phyloP scores from a whole-genome alignment of 2,888 invertebrate species.

The Resseliella maxima region DNA sequence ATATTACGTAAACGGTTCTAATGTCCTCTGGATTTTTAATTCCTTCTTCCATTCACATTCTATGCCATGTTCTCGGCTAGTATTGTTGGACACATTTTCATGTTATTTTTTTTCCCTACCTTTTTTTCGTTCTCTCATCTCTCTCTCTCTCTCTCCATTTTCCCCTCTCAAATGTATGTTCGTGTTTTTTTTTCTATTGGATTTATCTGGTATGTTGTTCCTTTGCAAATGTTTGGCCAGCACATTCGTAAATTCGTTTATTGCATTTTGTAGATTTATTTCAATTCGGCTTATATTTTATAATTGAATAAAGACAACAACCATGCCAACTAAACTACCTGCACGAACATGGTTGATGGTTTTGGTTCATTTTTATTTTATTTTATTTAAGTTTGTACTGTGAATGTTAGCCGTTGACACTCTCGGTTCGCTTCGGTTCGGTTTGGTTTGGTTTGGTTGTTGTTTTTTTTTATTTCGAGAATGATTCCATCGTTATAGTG shows the following conservation, averaged over 20 bases:
- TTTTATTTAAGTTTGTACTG: not conserved
- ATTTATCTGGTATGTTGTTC: not conserved
- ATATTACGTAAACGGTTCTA: constrained; percentile 51
- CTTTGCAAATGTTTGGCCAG: constrained; percentile 31
- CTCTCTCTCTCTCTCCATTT: no score
- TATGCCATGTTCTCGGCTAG: not conserved
- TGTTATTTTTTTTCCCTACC: not conserved
- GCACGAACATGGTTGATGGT: not conserved
- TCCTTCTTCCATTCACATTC: not conserved
- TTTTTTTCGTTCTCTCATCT: no score
- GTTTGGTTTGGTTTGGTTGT: not conserved
- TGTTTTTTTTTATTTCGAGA: not conserved
- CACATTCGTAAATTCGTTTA: constrained; percentile 25
- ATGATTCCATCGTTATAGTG: no score
- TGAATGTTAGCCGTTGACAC: constrained; percentile 24
- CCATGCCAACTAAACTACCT: not conserved
- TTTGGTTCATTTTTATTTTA: not conserved
- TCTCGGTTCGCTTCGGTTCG: not conserved
- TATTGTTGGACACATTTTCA: not conserved
- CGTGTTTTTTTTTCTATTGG: not conserved
- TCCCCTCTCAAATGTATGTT: not conserved
- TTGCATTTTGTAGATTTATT: constrained; percentile 22
- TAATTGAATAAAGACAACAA: constrained; percentile 37
- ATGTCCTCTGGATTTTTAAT: constrained; percentile 23
- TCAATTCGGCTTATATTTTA: constrained; percentile 51